Evolutionary conservation across 2,113 vertebrate genomes (phyloP), one percentile per base, ranked within the genome.

Genomic region (Ammospiza caudacuta): DNA sequence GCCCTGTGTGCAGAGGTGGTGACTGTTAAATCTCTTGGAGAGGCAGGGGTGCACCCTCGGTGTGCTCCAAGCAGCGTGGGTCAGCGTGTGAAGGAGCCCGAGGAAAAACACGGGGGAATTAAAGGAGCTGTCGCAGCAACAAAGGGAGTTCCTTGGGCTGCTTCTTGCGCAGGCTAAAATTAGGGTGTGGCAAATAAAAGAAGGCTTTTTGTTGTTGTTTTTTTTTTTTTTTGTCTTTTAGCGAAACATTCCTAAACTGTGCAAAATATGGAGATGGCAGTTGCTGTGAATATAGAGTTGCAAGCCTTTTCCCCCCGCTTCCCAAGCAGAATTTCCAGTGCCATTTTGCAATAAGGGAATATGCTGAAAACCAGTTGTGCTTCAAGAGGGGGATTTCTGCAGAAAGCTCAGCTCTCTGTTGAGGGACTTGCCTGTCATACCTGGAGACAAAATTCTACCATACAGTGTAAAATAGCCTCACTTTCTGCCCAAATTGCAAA

Each of bases 21-120:
- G 67, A 67, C 0, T 43, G 70, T 6, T 3, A 66, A 74, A 88
- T 28, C 63, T 6, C 35, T 33, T 27, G 57, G 54, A 39, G 66
- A 66, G 0, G 41, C 62, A 2, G 79, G 58, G 75, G 4, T 73
- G 0, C 20, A 8, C 5, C 55, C 41, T 29, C 2, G 0, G 23
- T 5, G 46, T n/a, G 5, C 39, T 80, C 84, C 67, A 41, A 80
- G 72, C 0, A 35, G 63, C 2, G 67, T 28, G 68, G 91, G 93
- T 91, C 52, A 51, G 29, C 0, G 93, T 41, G 85, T 31, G 87
- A 92, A 73, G 0, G 16, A 90, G 93, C 84, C 81, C 2, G 8
- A 75, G 70, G 59, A 19, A 77, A 91, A 72, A 47, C 35, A 35
- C 1, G 7, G 57, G 69, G 57, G 70, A 73, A 77, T 62, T 79